Conservation (phyloP, 2,888 invertebrate genomes). For the Metopia argyrocephala region DNA sequence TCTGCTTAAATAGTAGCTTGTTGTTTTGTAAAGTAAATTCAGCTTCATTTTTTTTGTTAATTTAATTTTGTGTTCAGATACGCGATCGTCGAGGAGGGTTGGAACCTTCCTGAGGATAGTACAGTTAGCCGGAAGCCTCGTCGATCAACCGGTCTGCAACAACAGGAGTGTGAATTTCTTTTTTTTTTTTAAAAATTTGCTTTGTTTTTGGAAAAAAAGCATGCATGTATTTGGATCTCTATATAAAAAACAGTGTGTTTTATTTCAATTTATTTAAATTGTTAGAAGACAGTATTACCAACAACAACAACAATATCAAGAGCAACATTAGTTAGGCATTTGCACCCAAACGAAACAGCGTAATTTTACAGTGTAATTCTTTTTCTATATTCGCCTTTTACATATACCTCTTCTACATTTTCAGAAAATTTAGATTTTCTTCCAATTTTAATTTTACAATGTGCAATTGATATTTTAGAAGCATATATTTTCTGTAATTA, state of each 20-base stretch:
- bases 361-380: too few species aligned
- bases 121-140: too few species aligned
- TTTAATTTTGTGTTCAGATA: too few species aligned
- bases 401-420: too few species aligned
- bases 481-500: neutral
- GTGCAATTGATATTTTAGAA: constrained; percentile 32
- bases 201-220: constrained; percentile 36
- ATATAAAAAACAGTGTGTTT: constrained; percentile 65
- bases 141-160: neutral
- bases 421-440: neutral
- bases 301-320: neutral
- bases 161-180: neutral
- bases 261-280: constrained; percentile 65
- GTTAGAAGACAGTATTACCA: constrained; percentile 62
- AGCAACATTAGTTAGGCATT: neutral
- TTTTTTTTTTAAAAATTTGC: neutral
- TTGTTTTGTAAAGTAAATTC: too few species aligned
- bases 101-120: too few species aligned
- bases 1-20: too few species aligned
- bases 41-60: too few species aligned
- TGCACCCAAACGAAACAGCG: neutral
- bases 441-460: constrained; percentile 23
- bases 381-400: too few species aligned
- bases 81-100: too few species aligned
- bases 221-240: too few species aligned